A percentile compares a stretch with the other conserved stretches of the same genome.
Evolutionary conservation across 1,140 invertebrate genomes (phyloP).

Genomic region (Magallana ariakensis): DNA sequence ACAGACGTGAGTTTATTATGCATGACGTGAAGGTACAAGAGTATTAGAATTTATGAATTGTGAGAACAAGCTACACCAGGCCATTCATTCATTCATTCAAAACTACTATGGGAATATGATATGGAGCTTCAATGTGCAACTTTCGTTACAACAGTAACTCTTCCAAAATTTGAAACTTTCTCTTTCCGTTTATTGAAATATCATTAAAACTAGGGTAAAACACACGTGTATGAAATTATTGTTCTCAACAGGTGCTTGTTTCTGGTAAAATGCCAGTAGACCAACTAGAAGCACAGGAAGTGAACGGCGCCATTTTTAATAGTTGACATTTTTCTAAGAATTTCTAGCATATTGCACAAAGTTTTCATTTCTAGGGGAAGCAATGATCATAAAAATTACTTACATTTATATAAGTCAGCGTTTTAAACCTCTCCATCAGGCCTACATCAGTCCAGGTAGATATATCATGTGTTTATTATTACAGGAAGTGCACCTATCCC

Average conservation of each 20-base stretch:
- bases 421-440: conserved; percentile 19
- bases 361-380: background rate
- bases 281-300: conserved; percentile 22
- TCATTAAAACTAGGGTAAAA: conserved; percentile 5
- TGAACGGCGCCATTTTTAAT: conserved; percentile 35
- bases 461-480: conserved; percentile 3
- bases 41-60: too few relatives aligned
- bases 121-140: background rate
- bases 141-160: too few relatives aligned
- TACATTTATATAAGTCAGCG: conserved; percentile 9
- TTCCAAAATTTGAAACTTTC: background rate
- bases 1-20: too few relatives aligned
- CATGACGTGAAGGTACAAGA: too few relatives aligned
- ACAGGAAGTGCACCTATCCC: conserved; percentile 30
- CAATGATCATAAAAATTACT: background rate
- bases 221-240: conserved; percentile 6
- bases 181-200: background rate
- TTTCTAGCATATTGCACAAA: background rate
- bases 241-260: conserved; percentile 30
- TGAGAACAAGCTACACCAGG: too few relatives aligned
- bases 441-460: conserved; percentile 7
- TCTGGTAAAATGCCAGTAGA: conserved; percentile 28
- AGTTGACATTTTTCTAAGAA: conserved; percentile 25
- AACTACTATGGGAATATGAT: background rate
- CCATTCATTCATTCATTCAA: conserved; percentile 14